Percentiles rank a stretch among this genome's conserved stretches.
Evolutionary conservation across 1,140 invertebrate genomes (phyloP).

Genomic region (Archivesica marissinica): DNA sequence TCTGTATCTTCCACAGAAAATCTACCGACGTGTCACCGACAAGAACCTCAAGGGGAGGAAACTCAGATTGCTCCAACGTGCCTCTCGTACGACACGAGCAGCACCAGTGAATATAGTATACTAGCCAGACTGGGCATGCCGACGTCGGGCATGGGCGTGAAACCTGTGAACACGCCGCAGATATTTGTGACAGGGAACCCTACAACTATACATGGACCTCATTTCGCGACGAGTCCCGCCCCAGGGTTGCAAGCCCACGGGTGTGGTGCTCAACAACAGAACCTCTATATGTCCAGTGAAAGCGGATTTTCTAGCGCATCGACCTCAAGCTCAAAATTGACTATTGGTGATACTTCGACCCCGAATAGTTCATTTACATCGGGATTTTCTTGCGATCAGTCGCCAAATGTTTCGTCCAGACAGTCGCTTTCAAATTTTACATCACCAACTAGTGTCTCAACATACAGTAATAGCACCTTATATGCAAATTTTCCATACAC

Average conservation of each 20-base stretch:
- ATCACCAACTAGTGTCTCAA: conserved; percentile 39
- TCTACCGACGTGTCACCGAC: conserved; percentile 93
- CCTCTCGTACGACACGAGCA: conserved; percentile 84
- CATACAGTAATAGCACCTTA: conserved; percentile 50
- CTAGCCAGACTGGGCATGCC: conserved; percentile 84
- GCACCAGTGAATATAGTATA: conserved; percentile 86
- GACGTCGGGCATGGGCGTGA: conserved; percentile 68
- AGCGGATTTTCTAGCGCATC: conserved; percentile 61
- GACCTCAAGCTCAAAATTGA: conserved; percentile 54
- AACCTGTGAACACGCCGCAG: conserved; percentile 79
- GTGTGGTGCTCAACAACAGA: not conserved
- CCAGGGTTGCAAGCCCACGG: not conserved
- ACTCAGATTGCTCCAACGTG: conserved; percentile 72
- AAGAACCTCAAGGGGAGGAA: conserved; percentile 97
- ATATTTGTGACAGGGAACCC: conserved; percentile 79
- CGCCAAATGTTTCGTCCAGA: conserved; percentile 32
- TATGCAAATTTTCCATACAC: conserved; percentile 55
- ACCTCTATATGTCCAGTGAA: conserved; percentile 54
- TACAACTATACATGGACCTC: conserved; percentile 58
- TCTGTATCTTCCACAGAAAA: conserved; percentile 94
- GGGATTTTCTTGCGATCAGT: conserved; percentile 34
- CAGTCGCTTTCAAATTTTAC: conserved; percentile 41
- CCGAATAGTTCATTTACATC: conserved; percentile 15
- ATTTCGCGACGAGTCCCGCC: conserved; percentile 45
- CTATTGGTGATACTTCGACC: conserved; percentile 21